phyloP scores from a whole-genome alignment of 2,888 invertebrate genomes.

The Hirtodrosophila histrioides region DNA sequence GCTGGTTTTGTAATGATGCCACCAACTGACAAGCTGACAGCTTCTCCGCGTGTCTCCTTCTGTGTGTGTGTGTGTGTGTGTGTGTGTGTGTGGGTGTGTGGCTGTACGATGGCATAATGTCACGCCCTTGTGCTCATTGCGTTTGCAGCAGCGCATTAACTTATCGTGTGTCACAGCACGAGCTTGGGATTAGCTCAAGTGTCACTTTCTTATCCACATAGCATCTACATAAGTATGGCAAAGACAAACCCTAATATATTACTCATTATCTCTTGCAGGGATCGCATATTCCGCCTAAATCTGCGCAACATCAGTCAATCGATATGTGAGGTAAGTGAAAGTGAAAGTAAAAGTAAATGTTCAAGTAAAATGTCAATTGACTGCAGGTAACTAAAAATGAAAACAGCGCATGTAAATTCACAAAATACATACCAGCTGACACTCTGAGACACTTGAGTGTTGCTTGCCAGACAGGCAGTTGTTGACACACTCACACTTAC shows the following conservation, averaged over 20 bases:
- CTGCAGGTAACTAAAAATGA: slow-evolving; percentile 27
- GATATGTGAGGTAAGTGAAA: slow-evolving; percentile 87
- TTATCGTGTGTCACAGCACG: slow-evolving; percentile 70
- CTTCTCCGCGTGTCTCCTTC: slow-evolving; percentile 2
- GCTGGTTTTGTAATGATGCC: slow-evolving; percentile 22
- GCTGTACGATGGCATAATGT: slow-evolving; percentile 27
- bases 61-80: background rate
- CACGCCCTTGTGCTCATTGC: slow-evolving; percentile 53
- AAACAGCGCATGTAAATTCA: slow-evolving; percentile 48
- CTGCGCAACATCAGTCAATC: slow-evolving; percentile 88
- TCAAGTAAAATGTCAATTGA: slow-evolving; percentile 40
- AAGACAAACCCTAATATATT: slow-evolving; percentile 38
- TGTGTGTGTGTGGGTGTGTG: slow-evolving; percentile 7
- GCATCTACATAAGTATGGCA: background rate
- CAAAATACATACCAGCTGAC: slow-evolving; percentile 29
- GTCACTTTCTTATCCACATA: slow-evolving; percentile 36
- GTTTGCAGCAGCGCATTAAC: slow-evolving; percentile 59
- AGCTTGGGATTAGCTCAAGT: slow-evolving; percentile 69
- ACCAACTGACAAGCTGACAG: slow-evolving; percentile 22
- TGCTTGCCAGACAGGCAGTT: slow-evolving; percentile 49
- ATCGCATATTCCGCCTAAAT: slow-evolving; percentile 88
- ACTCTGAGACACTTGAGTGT: slow-evolving; percentile 55
- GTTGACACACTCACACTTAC: slow-evolving; percentile 50
- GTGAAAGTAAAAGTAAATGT: slow-evolving; percentile 13
- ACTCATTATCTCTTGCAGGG: slow-evolving; percentile 84